phyloP scores from a whole-genome alignment of 1,140 invertebrate species.

The Zaprionus kolodkinae region DNA sequence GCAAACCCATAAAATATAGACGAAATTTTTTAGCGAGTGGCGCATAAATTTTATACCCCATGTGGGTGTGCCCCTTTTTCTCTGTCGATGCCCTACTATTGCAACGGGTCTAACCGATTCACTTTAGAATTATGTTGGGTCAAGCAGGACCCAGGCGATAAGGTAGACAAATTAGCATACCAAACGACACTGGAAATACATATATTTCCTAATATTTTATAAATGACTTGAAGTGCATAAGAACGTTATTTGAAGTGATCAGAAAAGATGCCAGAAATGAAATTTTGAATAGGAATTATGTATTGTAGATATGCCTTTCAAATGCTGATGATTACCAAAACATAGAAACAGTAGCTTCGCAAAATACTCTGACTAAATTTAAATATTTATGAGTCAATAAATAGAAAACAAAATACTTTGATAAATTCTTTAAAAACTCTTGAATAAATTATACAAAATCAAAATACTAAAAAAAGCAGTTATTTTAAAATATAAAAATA shows the following conservation, averaged over 20 bases:
- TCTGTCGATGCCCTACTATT: slow-evolving; percentile 4
- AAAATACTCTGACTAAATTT: background rate
- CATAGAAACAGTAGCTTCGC: background rate
- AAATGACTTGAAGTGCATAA: background rate
- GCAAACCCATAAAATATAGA: slow-evolving; percentile 56
- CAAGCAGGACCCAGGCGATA: background rate
- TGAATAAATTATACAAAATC: no score
- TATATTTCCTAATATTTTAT: background rate
- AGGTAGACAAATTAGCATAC: slow-evolving; percentile 1
- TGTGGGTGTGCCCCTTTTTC: slow-evolving; percentile 39
- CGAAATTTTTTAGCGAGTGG: slow-evolving; percentile 38
- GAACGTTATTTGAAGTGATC: no score
- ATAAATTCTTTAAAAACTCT: background rate
- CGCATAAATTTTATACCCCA: slow-evolving; percentile 42
- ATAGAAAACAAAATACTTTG: background rate
- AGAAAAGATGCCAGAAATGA: no score
- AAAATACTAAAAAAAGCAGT: no score
- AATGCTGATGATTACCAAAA: no score
- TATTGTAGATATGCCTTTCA: no score
- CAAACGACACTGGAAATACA: background rate
- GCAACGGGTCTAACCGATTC: background rate
- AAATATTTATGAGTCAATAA: background rate
- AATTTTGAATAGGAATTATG: no score
- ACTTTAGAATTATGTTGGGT: background rate
- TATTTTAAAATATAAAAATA: no score